phyloP scores from a whole-genome alignment of 1,140 invertebrate species.

The Sitobion miscanthi region DNA sequence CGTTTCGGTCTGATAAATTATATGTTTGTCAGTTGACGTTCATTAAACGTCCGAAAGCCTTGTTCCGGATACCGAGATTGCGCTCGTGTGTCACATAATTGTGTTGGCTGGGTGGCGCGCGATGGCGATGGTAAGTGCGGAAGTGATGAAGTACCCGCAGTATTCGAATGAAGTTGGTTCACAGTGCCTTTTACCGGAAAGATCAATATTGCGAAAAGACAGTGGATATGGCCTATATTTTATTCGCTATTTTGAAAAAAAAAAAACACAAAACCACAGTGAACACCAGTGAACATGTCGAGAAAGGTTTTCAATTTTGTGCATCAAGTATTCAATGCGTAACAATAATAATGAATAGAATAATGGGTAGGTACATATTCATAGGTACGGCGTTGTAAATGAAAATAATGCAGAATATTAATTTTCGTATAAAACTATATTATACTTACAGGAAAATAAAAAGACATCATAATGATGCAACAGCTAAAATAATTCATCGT shows the following conservation, averaged over 20 bases:
- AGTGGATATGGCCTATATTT: not conserved
- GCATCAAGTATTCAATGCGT: not conserved
- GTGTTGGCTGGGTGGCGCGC: not conserved
- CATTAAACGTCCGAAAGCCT: conserved; percentile 15
- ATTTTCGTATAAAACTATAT: not conserved
- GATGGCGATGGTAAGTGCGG: not conserved
- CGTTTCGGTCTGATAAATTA: conserved; percentile 28
- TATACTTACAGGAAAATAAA: not conserved
- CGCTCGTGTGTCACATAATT: conserved; percentile 5
- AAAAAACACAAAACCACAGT: not conserved
- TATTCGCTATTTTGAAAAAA: not conserved
- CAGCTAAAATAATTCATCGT: not conserved
- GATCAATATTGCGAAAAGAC: conserved; percentile 34
- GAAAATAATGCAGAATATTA: not conserved
- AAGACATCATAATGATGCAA: not conserved
- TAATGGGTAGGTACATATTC: not conserved
- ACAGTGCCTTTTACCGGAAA: not conserved
- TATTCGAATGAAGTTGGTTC: conserved; percentile 2
- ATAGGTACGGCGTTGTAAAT: not conserved
- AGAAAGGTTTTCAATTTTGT: not conserved
- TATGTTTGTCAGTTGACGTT: conserved; percentile 22
- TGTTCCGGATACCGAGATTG: conserved; percentile 6
- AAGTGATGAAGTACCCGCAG: conserved; percentile 34
- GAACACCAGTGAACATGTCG: not conserved
- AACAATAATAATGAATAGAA: not conserved